Base-by-base conservation (phyloP, 2,797 vertebrate genomes). In the Pampus argenteus region DNA sequence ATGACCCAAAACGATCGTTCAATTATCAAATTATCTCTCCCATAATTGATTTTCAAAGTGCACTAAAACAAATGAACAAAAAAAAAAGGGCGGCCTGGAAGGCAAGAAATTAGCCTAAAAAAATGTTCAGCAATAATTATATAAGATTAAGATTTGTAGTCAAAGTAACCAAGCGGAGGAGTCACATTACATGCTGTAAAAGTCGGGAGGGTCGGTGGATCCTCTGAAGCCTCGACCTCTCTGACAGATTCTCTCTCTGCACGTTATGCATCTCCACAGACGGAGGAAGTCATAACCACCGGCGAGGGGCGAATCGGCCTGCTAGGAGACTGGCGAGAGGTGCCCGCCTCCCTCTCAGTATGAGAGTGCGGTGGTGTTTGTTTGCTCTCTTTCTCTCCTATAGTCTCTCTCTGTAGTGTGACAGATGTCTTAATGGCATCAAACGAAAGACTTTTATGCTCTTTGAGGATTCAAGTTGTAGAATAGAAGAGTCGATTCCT, bases 321-420 rank as follows among this genome's bases (percentile, higher is more conserved):
- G 84, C 87, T 97, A 78, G 94, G 95, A 90, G 93, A 96, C 80
- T 94, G 93, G 88, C 86, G 91, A 91, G 93, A 96, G 94, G 96
- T 97, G 90, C 89, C 76, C 66, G 25, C 55, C 52, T 66, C 23
- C 8, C n/a, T 6, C 49, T 42, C 42, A 38, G 71, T 84, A 74
- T 93, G 91, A 78, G 89, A 87, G 61, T 92, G 91, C 90, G 47
- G 92, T 93, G 92, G 40, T 34, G 36, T 40, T 40, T 74, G 82
- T 91, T 84, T 82, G 70, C 75, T n/a, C 60, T 82, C 75, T 13
- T 8, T 74, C 55, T 58, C 51, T 75, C 65, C 66, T 71, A 3
- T 3, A 13, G 18, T 14, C 34, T 36, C 34, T 36, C 31, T 59
- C 71, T 77, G 52, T 68, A 28, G 38, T 22, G 13, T 26, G 28